phyloP scores from a whole-genome alignment of 2,113 vertebrate genomes.

The Phoxinus phoxinus region DNA sequence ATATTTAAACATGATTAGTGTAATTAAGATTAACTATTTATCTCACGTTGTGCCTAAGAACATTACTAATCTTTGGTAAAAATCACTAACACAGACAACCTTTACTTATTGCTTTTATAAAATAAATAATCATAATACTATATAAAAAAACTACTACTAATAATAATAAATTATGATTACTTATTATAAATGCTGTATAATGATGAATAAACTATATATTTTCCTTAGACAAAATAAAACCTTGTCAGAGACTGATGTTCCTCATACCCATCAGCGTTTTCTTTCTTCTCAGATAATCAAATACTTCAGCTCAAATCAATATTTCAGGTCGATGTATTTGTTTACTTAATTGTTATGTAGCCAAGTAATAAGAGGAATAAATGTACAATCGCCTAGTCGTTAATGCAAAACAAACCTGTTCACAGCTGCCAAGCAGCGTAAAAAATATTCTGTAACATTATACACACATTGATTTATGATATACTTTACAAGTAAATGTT shows the following conservation, averaged over 20 bases:
- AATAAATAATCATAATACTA: neutral
- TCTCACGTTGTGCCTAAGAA: neutral
- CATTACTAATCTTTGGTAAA: neutral
- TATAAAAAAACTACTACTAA: neutral
- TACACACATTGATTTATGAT: neutral
- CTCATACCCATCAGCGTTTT: neutral
- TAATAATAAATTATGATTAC: neutral
- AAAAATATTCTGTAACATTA: neutral
- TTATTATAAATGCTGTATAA: neutral
- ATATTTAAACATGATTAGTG: neutral
- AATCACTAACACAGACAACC: neutral
- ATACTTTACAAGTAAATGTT: conserved; percentile 8
- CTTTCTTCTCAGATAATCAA: neutral
- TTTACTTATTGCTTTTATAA: neutral
- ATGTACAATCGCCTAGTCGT: neutral
- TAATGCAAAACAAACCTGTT: neutral
- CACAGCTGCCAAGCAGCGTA: neutral
- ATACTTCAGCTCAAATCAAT: neutral
- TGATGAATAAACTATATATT: neutral
- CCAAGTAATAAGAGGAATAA: neutral
- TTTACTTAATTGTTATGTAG: neutral
- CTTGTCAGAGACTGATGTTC: neutral
- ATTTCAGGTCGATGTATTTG: neutral
- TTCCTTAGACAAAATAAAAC: neutral
- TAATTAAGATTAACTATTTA: neutral